These are phyloP conservation scores for Pteromalus puparum DNA, from an alignment of 1,140 invertebrate species.

Conservation along the genomic window DNA sequence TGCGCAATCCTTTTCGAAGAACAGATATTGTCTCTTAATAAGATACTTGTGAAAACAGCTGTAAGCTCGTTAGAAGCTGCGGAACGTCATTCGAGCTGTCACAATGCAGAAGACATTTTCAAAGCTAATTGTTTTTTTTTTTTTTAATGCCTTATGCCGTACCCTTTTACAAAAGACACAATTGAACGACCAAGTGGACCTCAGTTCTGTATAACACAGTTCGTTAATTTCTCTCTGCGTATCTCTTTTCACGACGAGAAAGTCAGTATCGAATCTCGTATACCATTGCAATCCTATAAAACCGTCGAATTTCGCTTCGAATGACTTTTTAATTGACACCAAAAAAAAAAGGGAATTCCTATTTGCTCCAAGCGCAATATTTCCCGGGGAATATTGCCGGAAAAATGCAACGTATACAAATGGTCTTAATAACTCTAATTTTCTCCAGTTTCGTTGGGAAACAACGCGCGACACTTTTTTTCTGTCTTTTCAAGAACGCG, in stretches of 20 bases:
- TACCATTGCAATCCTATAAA: not conserved
- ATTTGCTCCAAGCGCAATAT: not conserved
- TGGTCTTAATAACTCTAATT: not conserved
- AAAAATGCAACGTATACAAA: not conserved
- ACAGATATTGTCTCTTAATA: not conserved
- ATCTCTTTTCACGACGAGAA: too few relatives aligned
- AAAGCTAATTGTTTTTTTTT: not conserved
- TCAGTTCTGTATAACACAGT: too few relatives aligned
- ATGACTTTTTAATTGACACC: not conserved
- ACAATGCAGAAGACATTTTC: not conserved
- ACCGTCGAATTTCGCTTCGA: not conserved
- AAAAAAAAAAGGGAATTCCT: not conserved
- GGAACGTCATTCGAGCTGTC: not conserved
- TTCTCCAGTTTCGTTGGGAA: not conserved
- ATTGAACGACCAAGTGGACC: not conserved
- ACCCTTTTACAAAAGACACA: not conserved
- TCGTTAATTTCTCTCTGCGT: not conserved
- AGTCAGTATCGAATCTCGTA: not conserved
- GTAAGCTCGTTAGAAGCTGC: not conserved
- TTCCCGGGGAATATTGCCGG: not conserved
- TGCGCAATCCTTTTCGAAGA: not conserved
- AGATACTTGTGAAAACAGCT: not conserved
- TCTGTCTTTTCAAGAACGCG: too few relatives aligned
- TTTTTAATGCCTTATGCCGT: not conserved
- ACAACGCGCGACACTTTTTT: not conserved